Percentiles rank a stretch among this genome's conserved stretches.
Conservation (phyloP, 2,113 vertebrate species). For the Plecotus auritus region DNA sequence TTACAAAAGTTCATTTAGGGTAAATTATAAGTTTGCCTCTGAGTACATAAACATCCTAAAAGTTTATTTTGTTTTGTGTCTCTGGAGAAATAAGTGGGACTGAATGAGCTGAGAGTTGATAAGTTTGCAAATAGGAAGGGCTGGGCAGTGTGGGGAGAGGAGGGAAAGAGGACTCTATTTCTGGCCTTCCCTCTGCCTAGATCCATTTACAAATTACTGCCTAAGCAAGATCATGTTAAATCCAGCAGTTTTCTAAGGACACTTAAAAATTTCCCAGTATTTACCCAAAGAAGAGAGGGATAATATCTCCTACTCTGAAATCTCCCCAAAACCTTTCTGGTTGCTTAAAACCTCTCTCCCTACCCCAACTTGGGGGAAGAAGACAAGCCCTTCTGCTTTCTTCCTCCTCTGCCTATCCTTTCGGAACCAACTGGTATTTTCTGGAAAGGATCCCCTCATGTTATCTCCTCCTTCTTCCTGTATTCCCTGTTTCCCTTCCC, state of each 20-base stretch:
- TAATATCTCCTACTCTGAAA: not conserved
- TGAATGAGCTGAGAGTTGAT: not conserved
- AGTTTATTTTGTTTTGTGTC: not conserved
- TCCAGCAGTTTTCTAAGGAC: not conserved
- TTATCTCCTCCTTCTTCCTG: not conserved
- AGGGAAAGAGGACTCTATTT: accelerated
- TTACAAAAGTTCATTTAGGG: conserved; percentile 29
- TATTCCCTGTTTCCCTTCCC: not conserved
- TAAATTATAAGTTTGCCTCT: conserved; percentile 16
- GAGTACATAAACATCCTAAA: not conserved
- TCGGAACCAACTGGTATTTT: not conserved
- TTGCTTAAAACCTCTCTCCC: not conserved
- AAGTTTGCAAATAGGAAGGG: not conserved
- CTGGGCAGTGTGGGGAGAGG: not conserved
- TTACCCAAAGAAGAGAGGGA: not conserved
- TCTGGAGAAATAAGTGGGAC: not conserved
- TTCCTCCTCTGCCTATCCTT: not conserved
- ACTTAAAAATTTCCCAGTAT: not conserved
- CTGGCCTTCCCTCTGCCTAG: not conserved
- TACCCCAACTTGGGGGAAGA: not conserved
- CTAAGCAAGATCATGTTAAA: not conserved
- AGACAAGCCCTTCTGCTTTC: not conserved
- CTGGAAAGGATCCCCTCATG: not conserved
- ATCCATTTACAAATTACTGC: not conserved
- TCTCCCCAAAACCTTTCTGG: not conserved